Conservation (phyloP, 2,113 vertebrate species). For the Dryoscopus gambensis region DNA sequence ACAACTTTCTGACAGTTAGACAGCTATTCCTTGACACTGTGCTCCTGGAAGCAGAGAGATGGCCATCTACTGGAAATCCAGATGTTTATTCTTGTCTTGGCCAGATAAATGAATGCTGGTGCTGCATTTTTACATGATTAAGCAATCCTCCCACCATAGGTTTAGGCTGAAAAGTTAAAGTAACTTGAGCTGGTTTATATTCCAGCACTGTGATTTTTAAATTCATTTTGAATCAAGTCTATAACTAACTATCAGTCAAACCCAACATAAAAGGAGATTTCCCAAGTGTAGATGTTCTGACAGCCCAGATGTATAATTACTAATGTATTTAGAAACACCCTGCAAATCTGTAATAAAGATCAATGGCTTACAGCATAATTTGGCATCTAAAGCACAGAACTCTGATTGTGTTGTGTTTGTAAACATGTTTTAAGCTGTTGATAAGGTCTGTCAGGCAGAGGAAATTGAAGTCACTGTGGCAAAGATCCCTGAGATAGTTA, state of each 20-base stretch:
- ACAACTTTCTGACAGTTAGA: neutral
- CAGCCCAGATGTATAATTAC: conserved; percentile 55
- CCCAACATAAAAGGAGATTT: conserved; percentile 33
- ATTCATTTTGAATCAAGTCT: neutral
- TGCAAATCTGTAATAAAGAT: conserved; percentile 65
- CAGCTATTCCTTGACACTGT: neutral
- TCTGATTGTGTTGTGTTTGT: conserved; percentile 46
- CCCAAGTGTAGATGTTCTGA: conserved; percentile 27
- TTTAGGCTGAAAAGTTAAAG: neutral
- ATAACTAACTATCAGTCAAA: conserved; percentile 24
- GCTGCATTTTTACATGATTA: neutral
- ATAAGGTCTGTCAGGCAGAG: conserved; percentile 53
- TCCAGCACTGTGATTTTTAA: neutral
- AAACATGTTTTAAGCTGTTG: conserved; percentile 59
- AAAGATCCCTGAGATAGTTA: conserved; percentile 50
- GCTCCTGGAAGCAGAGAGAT: neutral
- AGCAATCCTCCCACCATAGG: neutral
- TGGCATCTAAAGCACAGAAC: conserved; percentile 24
- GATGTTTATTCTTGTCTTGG: neutral
- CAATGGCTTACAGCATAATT: conserved; percentile 57
- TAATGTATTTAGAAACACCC: conserved; percentile 37
- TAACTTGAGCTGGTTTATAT: neutral
- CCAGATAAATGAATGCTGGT: neutral
- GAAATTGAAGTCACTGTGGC: conserved; percentile 59
- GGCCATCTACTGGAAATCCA: neutral